Conservation (phyloP, 2,113 vertebrate species). For the Pseudorasbora parva region DNA sequence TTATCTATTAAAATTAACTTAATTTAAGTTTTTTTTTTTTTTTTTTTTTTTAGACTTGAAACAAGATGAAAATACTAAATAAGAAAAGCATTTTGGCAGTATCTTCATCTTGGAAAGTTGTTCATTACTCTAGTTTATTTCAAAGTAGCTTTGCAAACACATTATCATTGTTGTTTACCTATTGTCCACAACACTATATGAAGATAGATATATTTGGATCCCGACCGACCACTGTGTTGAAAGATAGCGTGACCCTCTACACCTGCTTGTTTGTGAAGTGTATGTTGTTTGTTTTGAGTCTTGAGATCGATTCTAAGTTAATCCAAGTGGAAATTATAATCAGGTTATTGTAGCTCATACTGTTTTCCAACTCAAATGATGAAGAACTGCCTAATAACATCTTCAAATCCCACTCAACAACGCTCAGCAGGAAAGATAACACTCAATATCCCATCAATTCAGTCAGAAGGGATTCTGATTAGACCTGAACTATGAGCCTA, state of each 20-base stretch:
- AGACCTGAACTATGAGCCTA: slow-evolving; percentile 15
- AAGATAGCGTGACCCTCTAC: neutral
- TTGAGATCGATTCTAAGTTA: neutral
- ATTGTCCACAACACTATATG: neutral
- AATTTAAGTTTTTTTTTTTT: no score
- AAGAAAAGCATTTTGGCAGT: no score
- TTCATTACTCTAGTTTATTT: no score
- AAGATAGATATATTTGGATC: neutral
- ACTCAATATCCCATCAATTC: slow-evolving; percentile 35
- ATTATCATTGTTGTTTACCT: neutral
- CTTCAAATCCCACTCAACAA: slow-evolving; percentile 26
- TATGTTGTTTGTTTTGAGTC: neutral
- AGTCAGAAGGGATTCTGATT: slow-evolving; percentile 23
- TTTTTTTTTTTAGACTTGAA: no score
- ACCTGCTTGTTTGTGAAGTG: neutral
- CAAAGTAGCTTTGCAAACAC: no score
- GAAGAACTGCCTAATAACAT: slow-evolving; percentile 24
- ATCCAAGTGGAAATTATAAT: slow-evolving; percentile 19
- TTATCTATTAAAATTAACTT: no score
- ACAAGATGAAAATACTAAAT: no score
- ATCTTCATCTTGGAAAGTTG: no score
- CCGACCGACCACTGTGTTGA: neutral
- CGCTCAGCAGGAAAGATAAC: slow-evolving; percentile 18
- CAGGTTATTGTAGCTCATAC: slow-evolving; percentile 4
- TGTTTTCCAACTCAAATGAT: slow-evolving; percentile 11